Evolutionary conservation across 2,113 vertebrate genomes (phyloP), one percentile per base, ranked within the genome.

Genomic region (Tenebrosternarchus preto): DNA sequence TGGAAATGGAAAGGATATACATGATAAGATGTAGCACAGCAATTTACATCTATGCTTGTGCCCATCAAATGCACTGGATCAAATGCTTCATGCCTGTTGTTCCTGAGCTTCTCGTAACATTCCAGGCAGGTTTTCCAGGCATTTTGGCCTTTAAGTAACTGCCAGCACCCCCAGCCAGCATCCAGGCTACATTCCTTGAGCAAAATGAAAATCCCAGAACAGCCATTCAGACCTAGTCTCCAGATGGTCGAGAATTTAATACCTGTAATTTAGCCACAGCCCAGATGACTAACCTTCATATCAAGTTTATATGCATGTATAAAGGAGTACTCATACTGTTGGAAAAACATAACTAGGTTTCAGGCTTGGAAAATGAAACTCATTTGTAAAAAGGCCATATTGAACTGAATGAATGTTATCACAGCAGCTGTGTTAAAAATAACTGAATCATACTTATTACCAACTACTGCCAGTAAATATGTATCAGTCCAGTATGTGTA

Each of bases 91-190:
- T 57, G 53, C 53, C 61, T 12, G 73, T 53, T 81, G 57, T 82
- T 82, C 61, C 55, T 31, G 4, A 82, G 76, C 33, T 39, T 2
- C 60, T 81, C 55, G 64, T 76, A 19, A 64, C 77, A 82, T 82
- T 85, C 83, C 80, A 67, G 72, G 71, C 57, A 27, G 20, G 66
- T 72, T 53, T 76, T 79, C 77, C 72, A 80, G 83, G 80, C 68
- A 79, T 15, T 67, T 5, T 73, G 73, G 56, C 67, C 68, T 76
- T 85, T 76, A 79, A 85, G 80, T 61, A 15, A 12, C 3, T 43
- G 67, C 83, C 72, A 85, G 31, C 60, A 55, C 59, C 61, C 70
- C 78, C 46, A 73, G 69, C 60, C 46, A 39, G 29, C 31, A 57
- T 20, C 75, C 43, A 78, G 33, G 17, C 57, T 24, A 67, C 74